These are phyloP conservation scores for Seira sanloemensis DNA, from an alignment of 2,888 invertebrate species.

Conservation along the genomic window DNA sequence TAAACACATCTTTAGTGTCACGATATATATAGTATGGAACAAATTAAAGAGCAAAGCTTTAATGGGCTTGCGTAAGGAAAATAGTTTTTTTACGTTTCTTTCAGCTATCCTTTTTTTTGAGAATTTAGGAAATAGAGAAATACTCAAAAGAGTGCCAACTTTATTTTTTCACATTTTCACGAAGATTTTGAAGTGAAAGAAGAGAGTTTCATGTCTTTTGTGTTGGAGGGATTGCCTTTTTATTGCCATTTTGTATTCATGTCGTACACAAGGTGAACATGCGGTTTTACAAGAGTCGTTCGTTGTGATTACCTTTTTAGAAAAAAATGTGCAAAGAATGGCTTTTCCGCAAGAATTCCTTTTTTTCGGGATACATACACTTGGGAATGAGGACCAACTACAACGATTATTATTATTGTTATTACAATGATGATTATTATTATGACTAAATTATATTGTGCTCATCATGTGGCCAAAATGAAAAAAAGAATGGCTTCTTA, in stretches of 20 bases:
- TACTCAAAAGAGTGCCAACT: not conserved
- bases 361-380: conserved; percentile 3
- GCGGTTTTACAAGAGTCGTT: conserved; percentile 52
- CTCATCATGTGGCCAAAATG: not conserved
- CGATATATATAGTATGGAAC: conserved; percentile 11
- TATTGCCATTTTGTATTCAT: conserved; percentile 53
- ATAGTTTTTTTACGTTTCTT: too few species aligned
- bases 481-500: not conserved
- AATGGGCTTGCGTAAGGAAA: conserved; percentile 27
- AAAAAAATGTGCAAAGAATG: conserved; percentile 29
- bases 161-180: conserved; percentile 1
- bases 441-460: conserved; percentile 54
- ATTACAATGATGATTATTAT: conserved; percentile 47
- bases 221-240: conserved; percentile 41
- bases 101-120: too few species aligned
- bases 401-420: conserved; percentile 27
- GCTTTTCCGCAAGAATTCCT: conserved; percentile 13
- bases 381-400: too few species aligned
- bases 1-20: conserved; percentile 24
- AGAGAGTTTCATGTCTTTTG: not conserved
- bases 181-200: not conserved
- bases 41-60: conserved; percentile 44
- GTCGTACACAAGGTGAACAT: conserved; percentile 54
- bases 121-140: too few species aligned
- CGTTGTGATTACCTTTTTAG: too few species aligned